These are phyloP conservation scores for Cyprinella venusta DNA, from an alignment of 2,797 vertebrate genomes.

Conservation along the genomic window DNA sequence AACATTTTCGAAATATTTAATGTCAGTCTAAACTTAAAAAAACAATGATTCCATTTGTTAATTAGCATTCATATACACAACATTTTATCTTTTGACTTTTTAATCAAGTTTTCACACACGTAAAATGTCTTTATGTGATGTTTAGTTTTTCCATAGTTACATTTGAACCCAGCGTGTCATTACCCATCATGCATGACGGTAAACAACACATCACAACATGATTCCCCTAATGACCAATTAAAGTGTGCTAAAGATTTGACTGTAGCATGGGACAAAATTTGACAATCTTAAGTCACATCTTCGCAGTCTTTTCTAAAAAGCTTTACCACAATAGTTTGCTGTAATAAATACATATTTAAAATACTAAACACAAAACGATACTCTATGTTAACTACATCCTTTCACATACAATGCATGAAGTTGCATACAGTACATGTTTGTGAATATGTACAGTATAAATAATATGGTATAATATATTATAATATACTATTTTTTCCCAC, in stretches of 20 bases:
- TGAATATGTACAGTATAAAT: background rate
- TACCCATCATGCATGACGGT: conserved; percentile 4
- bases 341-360: background rate
- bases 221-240: conserved; percentile 28
- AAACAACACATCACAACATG: conserved; percentile 19
- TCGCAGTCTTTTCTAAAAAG: background rate
- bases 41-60: background rate
- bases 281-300: background rate
- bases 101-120: background rate
- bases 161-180: background rate
- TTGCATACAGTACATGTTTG: background rate
- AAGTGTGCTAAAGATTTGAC: background rate
- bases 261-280: background rate
- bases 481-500: too few species aligned
- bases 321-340: background rate
- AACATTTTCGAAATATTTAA: background rate
- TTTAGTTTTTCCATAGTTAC: background rate
- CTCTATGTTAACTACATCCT: background rate
- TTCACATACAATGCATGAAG: background rate
- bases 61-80: background rate
- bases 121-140: background rate
- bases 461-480: too few species aligned
- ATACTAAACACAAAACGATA: background rate
- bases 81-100: background rate
- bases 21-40: background rate